A percentile compares a stretch with the other conserved stretches of the same genome.
phyloP scores from a whole-genome alignment of 2,797 vertebrate genomes.

The Rhyacichthys aspro region DNA sequence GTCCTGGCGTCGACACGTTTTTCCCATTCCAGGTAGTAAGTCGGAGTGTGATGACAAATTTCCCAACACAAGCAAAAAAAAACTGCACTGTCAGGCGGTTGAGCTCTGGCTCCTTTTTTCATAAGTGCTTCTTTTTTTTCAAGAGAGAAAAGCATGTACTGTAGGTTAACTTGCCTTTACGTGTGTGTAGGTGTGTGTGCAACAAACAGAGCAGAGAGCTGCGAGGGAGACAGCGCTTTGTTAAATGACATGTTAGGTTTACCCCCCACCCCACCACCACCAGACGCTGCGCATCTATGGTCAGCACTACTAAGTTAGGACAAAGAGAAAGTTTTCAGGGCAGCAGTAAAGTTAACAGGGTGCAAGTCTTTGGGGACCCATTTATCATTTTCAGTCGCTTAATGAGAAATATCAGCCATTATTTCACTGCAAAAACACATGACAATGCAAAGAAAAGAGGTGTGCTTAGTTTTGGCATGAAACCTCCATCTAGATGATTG shows the following conservation, averaged over 20 bases:
- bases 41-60: slow-evolving; percentile 79
- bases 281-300: slow-evolving; percentile 14
- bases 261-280: slow-evolving; percentile 49
- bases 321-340: slow-evolving; percentile 25
- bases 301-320: slow-evolving; percentile 37
- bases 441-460: background rate
- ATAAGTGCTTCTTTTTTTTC: slow-evolving; percentile 69
- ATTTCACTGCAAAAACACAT: background rate
- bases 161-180: slow-evolving; percentile 63
- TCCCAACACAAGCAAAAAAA: slow-evolving; percentile 82
- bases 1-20: slow-evolving; percentile 75
- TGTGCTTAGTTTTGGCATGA: background rate
- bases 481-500: no score
- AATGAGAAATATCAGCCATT: slow-evolving; percentile 23
- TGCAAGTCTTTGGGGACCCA: slow-evolving; percentile 11
- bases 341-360: slow-evolving; percentile 29
- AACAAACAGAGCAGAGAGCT: slow-evolving; percentile 42
- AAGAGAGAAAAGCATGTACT: slow-evolving; percentile 57
- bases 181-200: slow-evolving; percentile 23
- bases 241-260: slow-evolving; percentile 54
- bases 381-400: slow-evolving; percentile 22
- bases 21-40: slow-evolving; percentile 80
- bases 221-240: slow-evolving; percentile 50
- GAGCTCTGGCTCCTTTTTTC: slow-evolving; percentile 61
- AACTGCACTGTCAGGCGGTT: slow-evolving; percentile 79